Evolutionary conservation across 1,140 invertebrate genomes (phyloP).

Genomic region (Camponotus pennsylvanicus): DNA sequence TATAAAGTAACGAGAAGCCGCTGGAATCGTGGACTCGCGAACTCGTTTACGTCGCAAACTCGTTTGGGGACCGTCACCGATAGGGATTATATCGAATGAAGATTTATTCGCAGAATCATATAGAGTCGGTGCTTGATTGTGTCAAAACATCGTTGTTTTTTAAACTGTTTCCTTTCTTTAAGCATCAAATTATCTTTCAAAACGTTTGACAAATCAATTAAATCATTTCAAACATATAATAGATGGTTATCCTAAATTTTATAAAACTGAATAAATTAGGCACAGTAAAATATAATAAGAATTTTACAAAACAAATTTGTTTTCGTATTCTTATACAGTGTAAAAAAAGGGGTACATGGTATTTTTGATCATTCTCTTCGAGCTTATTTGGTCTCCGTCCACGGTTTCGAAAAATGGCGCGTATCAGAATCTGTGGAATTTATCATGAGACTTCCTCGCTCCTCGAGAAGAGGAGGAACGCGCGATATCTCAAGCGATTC

Average conservation of each 20-base stretch:
- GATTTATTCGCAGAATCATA: constrained; percentile 36
- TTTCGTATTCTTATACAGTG: background rate
- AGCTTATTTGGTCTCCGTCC: background rate
- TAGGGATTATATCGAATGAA: constrained; percentile 42
- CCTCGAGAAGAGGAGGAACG: background rate
- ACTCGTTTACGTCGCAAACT: constrained; percentile 67
- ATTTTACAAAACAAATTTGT: background rate
- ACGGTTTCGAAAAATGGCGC: background rate
- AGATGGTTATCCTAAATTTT: background rate
- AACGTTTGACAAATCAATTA: background rate
- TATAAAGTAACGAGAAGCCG: constrained; percentile 40
- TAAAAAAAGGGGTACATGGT: no score
- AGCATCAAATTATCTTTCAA: background rate
- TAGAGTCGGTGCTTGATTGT: background rate
- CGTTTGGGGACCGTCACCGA: constrained; percentile 47
- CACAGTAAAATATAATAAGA: background rate
- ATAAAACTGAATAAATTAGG: constrained; percentile 1
- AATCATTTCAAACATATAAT: background rate
- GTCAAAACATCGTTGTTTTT: background rate
- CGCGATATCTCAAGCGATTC: constrained; percentile 34
- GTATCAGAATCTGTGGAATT: constrained; percentile 68
- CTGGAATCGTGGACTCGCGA: constrained; percentile 32
- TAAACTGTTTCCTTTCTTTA: background rate
- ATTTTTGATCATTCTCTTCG: background rate
- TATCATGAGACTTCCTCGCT: constrained; percentile 68